Conservation (phyloP, 1,140 invertebrate species). For the Caerostris extrusa region DNA sequence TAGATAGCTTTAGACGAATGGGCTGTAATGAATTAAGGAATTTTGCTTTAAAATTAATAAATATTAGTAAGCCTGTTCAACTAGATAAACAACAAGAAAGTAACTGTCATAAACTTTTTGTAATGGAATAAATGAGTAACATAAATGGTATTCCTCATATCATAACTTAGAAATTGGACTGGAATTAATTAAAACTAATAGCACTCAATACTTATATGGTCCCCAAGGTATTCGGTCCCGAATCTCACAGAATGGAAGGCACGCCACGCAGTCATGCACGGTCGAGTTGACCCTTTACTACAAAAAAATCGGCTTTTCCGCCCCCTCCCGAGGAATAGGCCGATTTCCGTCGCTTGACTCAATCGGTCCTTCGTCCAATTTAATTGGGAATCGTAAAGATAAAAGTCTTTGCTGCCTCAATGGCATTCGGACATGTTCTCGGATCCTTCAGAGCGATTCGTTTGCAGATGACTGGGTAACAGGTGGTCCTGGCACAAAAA, state of each 20-base stretch:
- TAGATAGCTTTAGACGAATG: no score
- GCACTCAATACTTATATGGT: background rate
- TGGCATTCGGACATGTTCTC: background rate
- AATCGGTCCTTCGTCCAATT: conserved; percentile 13
- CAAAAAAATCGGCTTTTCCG: conserved; percentile 41
- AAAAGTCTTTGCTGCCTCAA: background rate
- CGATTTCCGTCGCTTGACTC: conserved; percentile 21
- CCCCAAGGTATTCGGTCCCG: background rate
- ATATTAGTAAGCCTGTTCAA: no score
- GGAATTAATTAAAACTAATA: no score
- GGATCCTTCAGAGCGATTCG: background rate
- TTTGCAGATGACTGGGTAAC: conserved; percentile 5
- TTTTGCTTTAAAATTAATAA: no score
- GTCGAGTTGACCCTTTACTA: conserved; percentile 4
- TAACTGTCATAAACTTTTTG: no score
- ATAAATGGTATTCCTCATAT: no score
- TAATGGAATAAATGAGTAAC: no score
- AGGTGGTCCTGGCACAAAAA: background rate
- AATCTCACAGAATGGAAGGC: background rate
- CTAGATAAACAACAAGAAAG: no score
- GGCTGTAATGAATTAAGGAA: no score
- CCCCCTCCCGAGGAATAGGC: background rate
- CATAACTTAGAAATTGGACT: no score
- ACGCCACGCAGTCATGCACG: background rate
- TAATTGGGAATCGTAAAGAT: conserved; percentile 24